Conservation (phyloP, 2,113 vertebrate genomes). For the Phylloscopus trochilus region DNA sequence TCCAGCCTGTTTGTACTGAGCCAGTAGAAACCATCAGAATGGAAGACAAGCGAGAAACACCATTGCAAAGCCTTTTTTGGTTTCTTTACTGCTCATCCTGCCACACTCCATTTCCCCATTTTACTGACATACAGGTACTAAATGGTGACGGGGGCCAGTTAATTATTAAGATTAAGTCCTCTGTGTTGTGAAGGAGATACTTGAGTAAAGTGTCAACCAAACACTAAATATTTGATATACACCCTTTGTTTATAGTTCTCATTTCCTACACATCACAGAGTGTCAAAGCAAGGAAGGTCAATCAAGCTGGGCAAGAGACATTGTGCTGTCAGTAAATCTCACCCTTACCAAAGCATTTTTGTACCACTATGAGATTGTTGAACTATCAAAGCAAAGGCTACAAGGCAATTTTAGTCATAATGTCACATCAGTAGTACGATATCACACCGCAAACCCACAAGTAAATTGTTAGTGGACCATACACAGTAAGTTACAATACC, state of each 20-base stretch:
- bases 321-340: not conserved
- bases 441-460: constrained; percentile 49
- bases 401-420: constrained; percentile 18
- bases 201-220: not conserved
- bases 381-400: constrained; percentile 12
- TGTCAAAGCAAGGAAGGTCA: not conserved
- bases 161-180: not conserved
- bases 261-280: not conserved
- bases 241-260: not conserved
- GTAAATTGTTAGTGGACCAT: constrained; percentile 67
- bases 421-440: constrained; percentile 6
- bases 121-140: not conserved
- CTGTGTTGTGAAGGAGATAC: not conserved
- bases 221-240: not conserved
- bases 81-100: not conserved
- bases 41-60: not conserved
- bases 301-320: not conserved
- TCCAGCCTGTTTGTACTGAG: not conserved
- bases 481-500: constrained; percentile 88
- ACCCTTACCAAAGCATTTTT: not conserved
- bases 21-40: not conserved
- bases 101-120: not conserved
- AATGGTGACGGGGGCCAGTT: not conserved
- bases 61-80: not conserved
- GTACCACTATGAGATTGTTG: not conserved